Evolutionary conservation across 2,888 invertebrate species (phyloP).

Genomic region (Sphaerophoria rueppellii): DNA sequence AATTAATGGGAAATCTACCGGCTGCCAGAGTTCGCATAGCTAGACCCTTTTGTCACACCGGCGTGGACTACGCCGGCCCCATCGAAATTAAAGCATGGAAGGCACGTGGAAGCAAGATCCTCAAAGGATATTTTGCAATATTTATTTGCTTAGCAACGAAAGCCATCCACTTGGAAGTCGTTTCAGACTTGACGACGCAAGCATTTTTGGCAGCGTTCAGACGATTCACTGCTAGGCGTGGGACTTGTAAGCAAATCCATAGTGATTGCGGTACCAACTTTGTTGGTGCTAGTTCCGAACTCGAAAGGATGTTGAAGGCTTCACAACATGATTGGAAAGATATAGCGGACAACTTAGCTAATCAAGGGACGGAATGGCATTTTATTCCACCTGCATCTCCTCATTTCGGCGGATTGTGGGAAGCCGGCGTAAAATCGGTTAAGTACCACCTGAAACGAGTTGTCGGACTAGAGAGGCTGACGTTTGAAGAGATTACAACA

Average conservation of each 20-base stretch:
- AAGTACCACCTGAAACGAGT: slow-evolving; percentile 19
- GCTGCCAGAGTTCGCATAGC: slow-evolving; percentile 27
- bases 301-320: slow-evolving; percentile 15
- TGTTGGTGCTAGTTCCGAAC: slow-evolving; percentile 23
- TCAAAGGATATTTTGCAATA: slow-evolving; percentile 74
- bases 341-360: too few relatives aligned
- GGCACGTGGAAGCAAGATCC: slow-evolving; percentile 59
- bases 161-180: slow-evolving; percentile 75
- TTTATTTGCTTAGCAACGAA: slow-evolving; percentile 75
- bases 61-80: slow-evolving; percentile 72
- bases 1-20: slow-evolving; percentile 43
- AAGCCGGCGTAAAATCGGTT: slow-evolving; percentile 1
- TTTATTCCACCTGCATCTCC: too few relatives aligned
- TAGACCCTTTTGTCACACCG: slow-evolving; percentile 55
- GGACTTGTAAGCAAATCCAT: slow-evolving; percentile 4
- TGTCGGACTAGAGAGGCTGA: not conserved
- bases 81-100: slow-evolving; percentile 56
- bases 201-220: slow-evolving; percentile 70
- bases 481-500: slow-evolving; percentile 20
- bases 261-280: slow-evolving; percentile 38
- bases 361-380: too few relatives aligned
- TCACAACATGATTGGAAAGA: not conserved
- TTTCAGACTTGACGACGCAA: slow-evolving; percentile 72
- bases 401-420: slow-evolving; percentile 36
- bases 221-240: slow-evolving; percentile 12